These are phyloP conservation scores for Notospermus geniculatus DNA, from an alignment of 1,140 invertebrate species.

Conservation along the genomic window DNA sequence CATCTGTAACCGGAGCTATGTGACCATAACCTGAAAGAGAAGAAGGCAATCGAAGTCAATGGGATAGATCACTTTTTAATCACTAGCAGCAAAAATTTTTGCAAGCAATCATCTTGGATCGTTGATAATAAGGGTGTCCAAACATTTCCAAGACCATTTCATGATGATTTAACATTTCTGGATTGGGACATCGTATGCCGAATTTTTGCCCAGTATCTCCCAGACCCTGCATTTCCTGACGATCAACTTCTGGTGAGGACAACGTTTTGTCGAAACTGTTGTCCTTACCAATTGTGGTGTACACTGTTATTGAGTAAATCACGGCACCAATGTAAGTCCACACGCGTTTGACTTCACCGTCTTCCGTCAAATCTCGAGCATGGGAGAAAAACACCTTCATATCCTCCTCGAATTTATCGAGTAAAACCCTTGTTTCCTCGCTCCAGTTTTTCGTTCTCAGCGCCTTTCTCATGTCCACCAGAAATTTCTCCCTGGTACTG, in stretches of 20 bases:
- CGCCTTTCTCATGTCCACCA: not conserved
- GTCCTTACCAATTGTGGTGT: slow-evolving; percentile 90
- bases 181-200: too few species aligned
- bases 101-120: too few species aligned
- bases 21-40: slow-evolving; percentile 86
- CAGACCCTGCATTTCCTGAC: too few species aligned
- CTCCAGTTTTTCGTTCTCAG: slow-evolving; percentile 64
- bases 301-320: slow-evolving; percentile 85
- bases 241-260: too few species aligned
- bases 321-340: slow-evolving; percentile 93
- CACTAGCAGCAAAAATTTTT: too few species aligned
- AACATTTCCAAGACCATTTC: too few species aligned
- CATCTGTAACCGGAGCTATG: slow-evolving; percentile 80
- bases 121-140: too few species aligned
- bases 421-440: slow-evolving; percentile 71
- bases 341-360: slow-evolving; percentile 71
- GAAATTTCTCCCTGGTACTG: not conserved
- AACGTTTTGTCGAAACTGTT: too few species aligned
- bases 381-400: slow-evolving; percentile 78
- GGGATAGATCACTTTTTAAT: not conserved
- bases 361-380: slow-evolving; percentile 74
- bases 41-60: slow-evolving; percentile 13
- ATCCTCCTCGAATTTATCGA: slow-evolving; percentile 84
- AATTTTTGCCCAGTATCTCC: too few species aligned
- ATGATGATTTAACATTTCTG: too few species aligned